Evolutionary conservation across 2,113 vertebrate genomes (phyloP), one percentile per base, ranked within the genome.

Genomic region (Malaclemys terrapin): DNA sequence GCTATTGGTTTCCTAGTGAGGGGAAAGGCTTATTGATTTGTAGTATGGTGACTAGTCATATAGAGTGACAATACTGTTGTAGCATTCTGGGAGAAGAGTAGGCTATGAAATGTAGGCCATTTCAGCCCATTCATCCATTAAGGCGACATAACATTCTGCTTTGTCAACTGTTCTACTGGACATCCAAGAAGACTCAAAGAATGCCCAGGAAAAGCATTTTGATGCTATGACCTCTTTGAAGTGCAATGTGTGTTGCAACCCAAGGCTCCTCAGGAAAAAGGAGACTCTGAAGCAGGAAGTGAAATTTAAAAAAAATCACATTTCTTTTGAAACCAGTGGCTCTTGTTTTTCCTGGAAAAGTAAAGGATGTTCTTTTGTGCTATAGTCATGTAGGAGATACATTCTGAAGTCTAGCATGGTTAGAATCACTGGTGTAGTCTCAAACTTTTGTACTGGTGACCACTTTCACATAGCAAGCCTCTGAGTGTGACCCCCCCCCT

Each of bases 141-240:
- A 94, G 83, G 81, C 96, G 91, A 94, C 88, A 89, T 95, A 95
- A 10, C 92, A 95, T 87, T 82, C 87, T 95, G 78, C 94, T 95
- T 80, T 89, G 93, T 86, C 91, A 97, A 93, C 89, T 83, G 90
- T 94, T 92, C 91, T 92, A 95, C 84, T 25, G 85, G 87, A 50
- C 94, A 93, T 96, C 92, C 89, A 83, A 93, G 85, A 90, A n/a
- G 17, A 17, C 35, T n/a, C 65, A 69, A 31, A 29, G 52, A 90
- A 82, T 86, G 59, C 52, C 82, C 83, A 88, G 96, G 95, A 86
- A 92, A 96, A 91, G 38, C 57, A 14, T 75, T 97, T 96, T 93
- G 27, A 95, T 95, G 88, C 89, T 84, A 16, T 91, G 25, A 59
- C 25, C 25, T 27, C 27, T 27, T 29, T 59, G 27, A 59, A 59